Conservation (phyloP, 2,888 invertebrate species). For the Troides helena region DNA sequence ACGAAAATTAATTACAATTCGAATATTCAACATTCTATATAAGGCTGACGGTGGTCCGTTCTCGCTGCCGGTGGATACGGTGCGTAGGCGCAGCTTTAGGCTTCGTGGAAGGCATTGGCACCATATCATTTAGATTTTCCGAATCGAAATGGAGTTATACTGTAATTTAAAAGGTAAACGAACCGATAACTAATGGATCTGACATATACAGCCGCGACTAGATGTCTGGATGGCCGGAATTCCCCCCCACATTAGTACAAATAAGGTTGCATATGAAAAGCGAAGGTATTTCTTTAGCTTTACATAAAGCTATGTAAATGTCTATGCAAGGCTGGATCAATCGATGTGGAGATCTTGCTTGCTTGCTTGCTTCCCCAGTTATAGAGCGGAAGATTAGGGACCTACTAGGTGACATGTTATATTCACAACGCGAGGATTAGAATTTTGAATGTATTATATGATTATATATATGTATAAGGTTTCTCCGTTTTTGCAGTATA, state of each 20-base stretch:
- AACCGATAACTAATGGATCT: slow-evolving; percentile 10
- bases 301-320: no score
- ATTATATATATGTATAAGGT: no score
- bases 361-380: no score
- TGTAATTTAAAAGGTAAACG: slow-evolving; percentile 21
- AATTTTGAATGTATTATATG: no score
- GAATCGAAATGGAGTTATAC: slow-evolving; percentile 15
- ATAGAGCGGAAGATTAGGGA: no score
- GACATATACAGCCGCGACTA: background rate
- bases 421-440: no score
- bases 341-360: no score
- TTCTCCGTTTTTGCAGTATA: no score
- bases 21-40: slow-evolving; percentile 49
- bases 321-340: no score
- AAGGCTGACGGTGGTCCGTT: slow-evolving; percentile 53
- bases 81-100: slow-evolving; percentile 59
- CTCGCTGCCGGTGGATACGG: slow-evolving; percentile 28
- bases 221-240: background rate
- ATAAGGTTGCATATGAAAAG: no score
- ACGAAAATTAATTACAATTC: slow-evolving; percentile 35
- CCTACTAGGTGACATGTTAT: no score
- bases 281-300: no score
- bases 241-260: slow-evolving; percentile 1
- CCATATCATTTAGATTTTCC: slow-evolving; percentile 23
- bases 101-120: slow-evolving; percentile 36